Evolutionary conservation across 2,797 vertebrate genomes (phyloP).

Genomic region (Tympanoctomys barrerae): DNA sequence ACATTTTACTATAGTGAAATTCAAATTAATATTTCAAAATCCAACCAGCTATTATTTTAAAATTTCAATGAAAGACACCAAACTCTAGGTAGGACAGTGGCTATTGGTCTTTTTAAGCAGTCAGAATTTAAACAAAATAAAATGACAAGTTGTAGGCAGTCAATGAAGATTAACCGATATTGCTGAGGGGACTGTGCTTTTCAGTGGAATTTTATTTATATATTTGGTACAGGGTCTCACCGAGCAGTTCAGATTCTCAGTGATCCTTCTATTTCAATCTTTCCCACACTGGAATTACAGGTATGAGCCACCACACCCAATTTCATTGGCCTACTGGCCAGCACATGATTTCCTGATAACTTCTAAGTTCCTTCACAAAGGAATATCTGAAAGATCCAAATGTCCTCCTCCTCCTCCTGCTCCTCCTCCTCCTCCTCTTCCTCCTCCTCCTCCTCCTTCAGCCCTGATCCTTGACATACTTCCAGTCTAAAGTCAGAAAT

Average conservation of each 20-base stretch:
- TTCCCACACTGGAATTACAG: too few species aligned
- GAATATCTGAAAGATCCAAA: background rate
- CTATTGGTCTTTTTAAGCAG: background rate
- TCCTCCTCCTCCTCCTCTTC: too few species aligned
- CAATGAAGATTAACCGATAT: conserved; percentile 59
- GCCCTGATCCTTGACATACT: background rate
- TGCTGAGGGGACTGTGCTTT: background rate
- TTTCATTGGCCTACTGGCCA: too few species aligned
- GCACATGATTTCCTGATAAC: background rate
- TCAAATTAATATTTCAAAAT: background rate
- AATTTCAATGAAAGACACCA: background rate
- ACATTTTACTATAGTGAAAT: background rate
- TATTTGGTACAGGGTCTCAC: too few species aligned
- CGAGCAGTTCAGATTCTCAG: too few species aligned
- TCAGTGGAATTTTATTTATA: background rate
- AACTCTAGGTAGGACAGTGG: background rate
- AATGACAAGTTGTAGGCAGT: conserved; percentile 23
- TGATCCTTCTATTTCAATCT: too few species aligned
- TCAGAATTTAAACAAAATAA: conserved; percentile 49
- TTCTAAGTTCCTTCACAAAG: background rate
- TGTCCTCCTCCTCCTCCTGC: too few species aligned
- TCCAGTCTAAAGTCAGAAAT: background rate
- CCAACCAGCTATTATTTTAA: conserved; percentile 18
- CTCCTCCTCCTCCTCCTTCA: too few species aligned
- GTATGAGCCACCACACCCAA: too few species aligned